Percentiles rank a stretch among this genome's conserved stretches.
Conservation (phyloP, 1,140 invertebrate genomes). For the Drosophila triauraria region DNA sequence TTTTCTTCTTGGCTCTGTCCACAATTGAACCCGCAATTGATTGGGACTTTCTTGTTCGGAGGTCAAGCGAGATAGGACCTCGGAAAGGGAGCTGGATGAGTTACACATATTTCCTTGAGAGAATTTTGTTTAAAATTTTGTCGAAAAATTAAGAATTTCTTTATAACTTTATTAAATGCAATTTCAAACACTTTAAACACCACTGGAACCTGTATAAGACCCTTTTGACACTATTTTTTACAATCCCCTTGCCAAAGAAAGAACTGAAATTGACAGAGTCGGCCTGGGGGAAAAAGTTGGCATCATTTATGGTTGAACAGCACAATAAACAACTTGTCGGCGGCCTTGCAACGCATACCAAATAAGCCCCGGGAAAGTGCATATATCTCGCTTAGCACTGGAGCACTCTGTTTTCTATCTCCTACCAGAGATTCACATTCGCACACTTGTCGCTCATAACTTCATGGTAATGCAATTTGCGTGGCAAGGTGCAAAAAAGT, state of each 20-base stretch:
- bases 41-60: constrained; percentile 32
- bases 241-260: not conserved
- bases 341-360: constrained; percentile 18
- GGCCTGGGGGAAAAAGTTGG: constrained; percentile 9
- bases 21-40: constrained; percentile 52
- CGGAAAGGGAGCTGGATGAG: not conserved
- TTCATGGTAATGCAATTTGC: constrained; percentile 69
- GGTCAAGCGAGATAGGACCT: not conserved
- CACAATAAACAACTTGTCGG: constrained; percentile 44
- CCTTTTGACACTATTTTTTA: constrained; percentile 13
- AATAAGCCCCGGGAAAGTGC: constrained; percentile 48
- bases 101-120: not conserved
- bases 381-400: constrained; percentile 49
- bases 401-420: constrained; percentile 28
- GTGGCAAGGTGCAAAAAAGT: constrained; percentile 67
- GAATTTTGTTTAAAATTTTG: not conserved
- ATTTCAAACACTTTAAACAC: not conserved
- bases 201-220: not conserved
- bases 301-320: constrained; percentile 37
- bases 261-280: constrained; percentile 24
- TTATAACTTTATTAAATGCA: not conserved
- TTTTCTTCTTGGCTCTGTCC: constrained; percentile 17
- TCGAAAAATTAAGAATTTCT: not conserved
- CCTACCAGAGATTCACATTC: constrained; percentile 65
- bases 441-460: constrained; percentile 82